A percentile compares a stretch with the other conserved stretches of the same genome.
Evolutionary conservation across 2,888 invertebrate species (phyloP).

Genomic region (Drosophila sordidula): DNA sequence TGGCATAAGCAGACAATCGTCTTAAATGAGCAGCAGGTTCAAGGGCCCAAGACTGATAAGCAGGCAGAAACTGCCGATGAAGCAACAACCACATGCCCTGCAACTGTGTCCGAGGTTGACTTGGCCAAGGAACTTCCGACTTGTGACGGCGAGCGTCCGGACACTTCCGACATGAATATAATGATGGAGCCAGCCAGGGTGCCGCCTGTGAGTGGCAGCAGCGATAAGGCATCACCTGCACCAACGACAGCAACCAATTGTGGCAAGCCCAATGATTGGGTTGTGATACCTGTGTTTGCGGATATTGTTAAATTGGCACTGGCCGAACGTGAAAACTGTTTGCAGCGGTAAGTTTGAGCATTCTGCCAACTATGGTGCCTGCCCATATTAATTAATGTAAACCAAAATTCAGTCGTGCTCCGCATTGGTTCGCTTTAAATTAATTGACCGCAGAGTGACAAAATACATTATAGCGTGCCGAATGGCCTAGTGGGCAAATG

Average conservation of each 20-base stretch:
- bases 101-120: constrained; percentile 33
- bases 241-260: constrained; percentile 1
- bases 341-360: constrained; percentile 80
- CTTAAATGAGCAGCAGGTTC: constrained; percentile 83
- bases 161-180: constrained; percentile 51
- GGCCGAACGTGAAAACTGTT: constrained; percentile 84
- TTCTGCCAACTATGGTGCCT: not conserved
- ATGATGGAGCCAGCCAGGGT: not conserved
- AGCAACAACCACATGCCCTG: constrained; percentile 37
- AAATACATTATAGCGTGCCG: not conserved
- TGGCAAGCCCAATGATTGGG: constrained; percentile 72
- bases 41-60: constrained; percentile 45
- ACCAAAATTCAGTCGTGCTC: not conserved
- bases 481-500: not conserved
- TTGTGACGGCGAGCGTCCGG: constrained; percentile 18
- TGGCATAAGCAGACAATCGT: constrained; percentile 85
- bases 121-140: constrained; percentile 6
- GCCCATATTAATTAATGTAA: not conserved
- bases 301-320: constrained; percentile 85
- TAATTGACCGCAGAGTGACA: not conserved
- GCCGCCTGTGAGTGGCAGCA: not conserved
- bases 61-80: constrained; percentile 18
- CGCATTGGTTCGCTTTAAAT: constrained; percentile 2
- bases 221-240: constrained; percentile 23
- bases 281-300: constrained; percentile 85